Conservation (phyloP, 2,797 vertebrate genomes). For the Staurois parvus region DNA sequence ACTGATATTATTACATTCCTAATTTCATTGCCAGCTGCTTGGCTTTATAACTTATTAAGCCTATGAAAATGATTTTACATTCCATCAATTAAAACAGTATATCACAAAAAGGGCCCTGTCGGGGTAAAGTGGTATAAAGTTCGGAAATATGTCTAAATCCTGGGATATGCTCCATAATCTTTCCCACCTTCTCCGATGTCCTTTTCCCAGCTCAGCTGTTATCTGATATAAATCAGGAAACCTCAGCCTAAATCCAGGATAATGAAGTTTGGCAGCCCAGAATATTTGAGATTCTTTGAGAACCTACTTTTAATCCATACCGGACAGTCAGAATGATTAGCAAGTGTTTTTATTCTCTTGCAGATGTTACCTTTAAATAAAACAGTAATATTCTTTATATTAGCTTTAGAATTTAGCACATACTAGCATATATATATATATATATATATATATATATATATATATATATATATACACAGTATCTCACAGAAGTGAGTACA, state of each 20-base stretch:
- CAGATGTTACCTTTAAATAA: not conserved
- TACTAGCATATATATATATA: too few species aligned
- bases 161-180: slow-evolving; percentile 15
- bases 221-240: slow-evolving; percentile 25
- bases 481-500: too few species aligned
- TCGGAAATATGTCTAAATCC: slow-evolving; percentile 7
- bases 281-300: slow-evolving; percentile 11
- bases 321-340: not conserved
- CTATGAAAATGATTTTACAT: not conserved
- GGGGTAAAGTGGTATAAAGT: not conserved
- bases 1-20: not conserved
- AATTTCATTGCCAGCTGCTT: not conserved
- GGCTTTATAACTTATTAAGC: not conserved
- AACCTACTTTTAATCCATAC: not conserved
- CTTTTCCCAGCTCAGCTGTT: not conserved
- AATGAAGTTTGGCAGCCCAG: slow-evolving; percentile 15
- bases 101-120: not conserved
- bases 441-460: too few species aligned
- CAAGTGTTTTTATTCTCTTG: not conserved
- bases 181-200: not conserved
- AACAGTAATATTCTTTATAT: too few species aligned
- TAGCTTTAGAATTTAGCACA: too few species aligned
- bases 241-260: slow-evolving; percentile 7
- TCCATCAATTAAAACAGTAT: not conserved
- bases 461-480: too few species aligned